Evolutionary conservation across 2,888 invertebrate genomes (phyloP), one percentile per base, ranked within the genome.

Genomic region (Crossocerus cetratus): DNA sequence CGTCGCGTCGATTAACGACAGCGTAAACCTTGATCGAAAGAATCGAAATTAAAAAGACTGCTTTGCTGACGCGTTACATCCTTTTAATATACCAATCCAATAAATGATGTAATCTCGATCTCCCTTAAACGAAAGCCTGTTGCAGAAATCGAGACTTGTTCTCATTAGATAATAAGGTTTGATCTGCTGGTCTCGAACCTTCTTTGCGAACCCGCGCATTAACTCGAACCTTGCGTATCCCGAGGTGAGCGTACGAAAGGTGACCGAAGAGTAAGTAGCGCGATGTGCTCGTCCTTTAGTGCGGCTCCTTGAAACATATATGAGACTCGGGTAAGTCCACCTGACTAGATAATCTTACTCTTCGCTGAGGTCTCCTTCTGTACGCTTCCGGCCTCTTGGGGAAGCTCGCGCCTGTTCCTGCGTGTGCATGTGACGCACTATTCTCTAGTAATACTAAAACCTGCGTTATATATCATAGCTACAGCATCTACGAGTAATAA

Each of bases 291-390:
- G 49, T 49, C 14, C 13, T 49, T 49, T 49, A 49, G 14, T 16
- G 16, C 16, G n/a, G 49, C 14, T 49, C 49, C 16, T 55, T 14
- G 55, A 55, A 18, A 21, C 55, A 13, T 22, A 20, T 5, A 22
- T 20, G 55, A 55, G 18, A 18, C 16, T 20, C 20, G 14, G 55
- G n/a, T 55, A 18, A n/a, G 55, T 69, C 65, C 49, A 65, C 74
- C 76, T 82, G 83, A 83, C 82, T 83, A 83, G 83, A 83, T 80
- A 66, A 77, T 66, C 71, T 72, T 76, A 53, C 60, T 53, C 20
- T 44, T 71, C 56, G 18, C 49, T 32, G 8, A 53, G 5, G 32
- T 32, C 32, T 32, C 8, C 32, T 32, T 32, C 32, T 32, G 32
- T 11, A 32, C 32, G 32, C 32, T 32, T 32, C 8, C 8, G 49